phyloP scores from a whole-genome alignment of 2,888 invertebrate species.

The Drosophila ustulata region DNA sequence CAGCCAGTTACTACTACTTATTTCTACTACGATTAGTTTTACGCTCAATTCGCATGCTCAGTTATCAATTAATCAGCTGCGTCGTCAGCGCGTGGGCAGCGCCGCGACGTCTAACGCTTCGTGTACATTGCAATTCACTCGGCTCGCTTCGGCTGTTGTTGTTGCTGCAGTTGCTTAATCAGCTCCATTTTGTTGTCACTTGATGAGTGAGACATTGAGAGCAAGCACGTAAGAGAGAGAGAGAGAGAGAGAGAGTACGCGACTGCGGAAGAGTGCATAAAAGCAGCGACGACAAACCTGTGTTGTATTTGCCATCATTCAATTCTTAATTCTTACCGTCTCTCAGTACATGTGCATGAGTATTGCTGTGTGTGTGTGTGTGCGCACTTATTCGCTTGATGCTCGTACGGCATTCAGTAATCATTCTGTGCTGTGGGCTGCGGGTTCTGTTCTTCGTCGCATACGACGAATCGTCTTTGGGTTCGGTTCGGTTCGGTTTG shows the following conservation, averaged over 20 bases:
- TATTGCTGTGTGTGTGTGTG: slow-evolving; percentile 37
- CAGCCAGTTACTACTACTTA: slow-evolving; percentile 31
- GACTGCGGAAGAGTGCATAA: slow-evolving; percentile 35
- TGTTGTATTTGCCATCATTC: slow-evolving; percentile 57
- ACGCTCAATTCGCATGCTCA: slow-evolving; percentile 46
- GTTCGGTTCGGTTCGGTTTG: slow-evolving; percentile 39
- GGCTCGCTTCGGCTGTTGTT: slow-evolving; percentile 48
- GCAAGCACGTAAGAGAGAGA: slow-evolving; percentile 13
- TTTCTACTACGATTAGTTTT: slow-evolving; percentile 38
- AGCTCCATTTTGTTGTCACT: slow-evolving; percentile 61
- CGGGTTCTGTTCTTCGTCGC: slow-evolving; percentile 74
- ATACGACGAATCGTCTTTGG: slow-evolving; percentile 19
- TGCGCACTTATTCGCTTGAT: slow-evolving; percentile 59
- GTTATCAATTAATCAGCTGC: slow-evolving; percentile 65
- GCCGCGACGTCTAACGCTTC: slow-evolving; percentile 20
- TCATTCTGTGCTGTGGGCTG: slow-evolving; percentile 83
- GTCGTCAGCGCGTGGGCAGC: slow-evolving; percentile 28
- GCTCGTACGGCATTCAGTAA: slow-evolving; percentile 80
- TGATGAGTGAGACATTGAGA: slow-evolving; percentile 4
- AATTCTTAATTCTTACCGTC: slow-evolving; percentile 62
- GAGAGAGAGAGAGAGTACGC: slow-evolving; percentile 19
- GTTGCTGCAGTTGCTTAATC: slow-evolving; percentile 51
- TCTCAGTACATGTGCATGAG: slow-evolving; percentile 38
- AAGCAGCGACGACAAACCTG: slow-evolving; percentile 45
- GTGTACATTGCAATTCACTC: slow-evolving; percentile 56